Percentiles rank a stretch among this genome's conserved stretches.
phyloP scores from a whole-genome alignment of 2,888 invertebrate species.

The Tiliacea aurago region DNA sequence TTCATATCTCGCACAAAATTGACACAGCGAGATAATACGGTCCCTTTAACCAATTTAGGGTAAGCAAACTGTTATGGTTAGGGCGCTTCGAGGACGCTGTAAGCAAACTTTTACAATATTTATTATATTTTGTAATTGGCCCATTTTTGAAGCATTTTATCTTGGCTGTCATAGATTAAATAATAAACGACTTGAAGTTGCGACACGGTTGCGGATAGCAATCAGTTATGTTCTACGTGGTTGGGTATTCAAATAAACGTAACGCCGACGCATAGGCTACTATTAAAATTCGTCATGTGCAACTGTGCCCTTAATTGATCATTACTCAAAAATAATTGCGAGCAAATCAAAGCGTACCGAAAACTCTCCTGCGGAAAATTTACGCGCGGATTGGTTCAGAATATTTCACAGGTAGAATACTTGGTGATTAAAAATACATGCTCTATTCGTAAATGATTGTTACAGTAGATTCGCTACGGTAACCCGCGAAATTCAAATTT shows the following conservation, averaged over 20 bases:
- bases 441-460: background rate
- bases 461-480: no score
- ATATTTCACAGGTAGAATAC: background rate
- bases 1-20: slow-evolving; percentile 77
- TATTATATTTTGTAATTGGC: slow-evolving; percentile 89
- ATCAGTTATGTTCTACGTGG: slow-evolving; percentile 71
- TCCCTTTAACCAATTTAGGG: slow-evolving; percentile 84
- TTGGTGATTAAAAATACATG: slow-evolving; percentile 14
- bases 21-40: slow-evolving; percentile 82
- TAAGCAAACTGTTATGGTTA: slow-evolving; percentile 85
- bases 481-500: no score
- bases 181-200: slow-evolving; percentile 76
- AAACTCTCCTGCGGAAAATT: slow-evolving; percentile 34
- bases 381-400: slow-evolving; percentile 12
- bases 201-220: slow-evolving; percentile 70
- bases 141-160: slow-evolving; percentile 79
- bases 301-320: slow-evolving; percentile 55
- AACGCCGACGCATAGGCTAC: slow-evolving; percentile 54
- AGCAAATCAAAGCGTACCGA: slow-evolving; percentile 42
- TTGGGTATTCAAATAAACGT: slow-evolving; percentile 73
- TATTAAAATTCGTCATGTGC: slow-evolving; percentile 63
- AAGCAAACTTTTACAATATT: slow-evolving; percentile 84
- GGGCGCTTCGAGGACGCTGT: slow-evolving; percentile 79
- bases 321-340: slow-evolving; percentile 59
- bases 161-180: slow-evolving; percentile 79